These are phyloP conservation scores for Glyphotaelius pellucidus DNA, from an alignment of 2,888 invertebrate species.

Conservation along the genomic window DNA sequence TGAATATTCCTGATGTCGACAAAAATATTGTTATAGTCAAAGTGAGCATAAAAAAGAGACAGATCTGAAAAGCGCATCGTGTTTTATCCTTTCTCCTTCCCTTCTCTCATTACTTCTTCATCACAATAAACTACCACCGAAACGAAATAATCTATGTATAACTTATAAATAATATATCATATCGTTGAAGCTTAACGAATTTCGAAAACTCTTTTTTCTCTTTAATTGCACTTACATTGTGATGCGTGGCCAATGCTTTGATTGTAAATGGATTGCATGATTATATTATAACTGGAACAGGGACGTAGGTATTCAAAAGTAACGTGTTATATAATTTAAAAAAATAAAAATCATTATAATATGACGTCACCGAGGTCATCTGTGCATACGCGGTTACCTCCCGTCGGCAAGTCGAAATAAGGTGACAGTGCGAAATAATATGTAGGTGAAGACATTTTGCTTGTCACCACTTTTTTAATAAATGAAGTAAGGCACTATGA, in stretches of 20 bases:
- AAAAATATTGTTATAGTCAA: no score
- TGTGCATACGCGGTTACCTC: neutral
- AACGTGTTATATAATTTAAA: neutral
- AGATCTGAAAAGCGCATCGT: neutral
- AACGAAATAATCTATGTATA: neutral
- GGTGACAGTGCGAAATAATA: neutral
- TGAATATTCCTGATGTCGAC: no score
- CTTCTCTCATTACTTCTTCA: neutral
- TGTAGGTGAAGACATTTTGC: neutral
- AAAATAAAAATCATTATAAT: neutral
- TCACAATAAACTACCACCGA: neutral
- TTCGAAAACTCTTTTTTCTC: neutral
- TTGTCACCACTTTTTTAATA: neutral
- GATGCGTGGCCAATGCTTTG: neutral
- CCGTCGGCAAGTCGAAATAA: neutral
- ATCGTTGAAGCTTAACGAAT: neutral
- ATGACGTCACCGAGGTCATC: neutral
- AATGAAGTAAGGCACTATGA: neutral
- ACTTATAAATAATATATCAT: neutral
- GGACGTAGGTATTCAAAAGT: neutral
- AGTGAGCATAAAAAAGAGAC: no score
- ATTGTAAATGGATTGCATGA: neutral
- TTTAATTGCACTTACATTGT: neutral
- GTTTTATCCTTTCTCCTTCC: neutral
- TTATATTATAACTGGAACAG: neutral